phyloP scores from a whole-genome alignment of 1,140 invertebrate genomes.

The Leptinotarsa undecemlineata region DNA sequence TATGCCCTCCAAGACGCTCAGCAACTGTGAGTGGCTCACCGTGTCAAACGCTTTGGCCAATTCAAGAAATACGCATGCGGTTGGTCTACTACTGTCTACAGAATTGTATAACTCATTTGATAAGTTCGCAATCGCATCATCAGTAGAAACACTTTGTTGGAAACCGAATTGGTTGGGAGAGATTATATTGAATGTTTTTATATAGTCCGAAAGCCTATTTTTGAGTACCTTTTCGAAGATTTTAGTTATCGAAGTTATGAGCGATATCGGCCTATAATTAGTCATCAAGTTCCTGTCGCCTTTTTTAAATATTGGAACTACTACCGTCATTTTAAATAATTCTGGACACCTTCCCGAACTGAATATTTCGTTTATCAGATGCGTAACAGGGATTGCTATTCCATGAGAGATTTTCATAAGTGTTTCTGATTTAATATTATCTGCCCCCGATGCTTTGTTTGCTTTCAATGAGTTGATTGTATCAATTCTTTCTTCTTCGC shows the following conservation, averaged over 20 bases:
- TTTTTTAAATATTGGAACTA: background rate
- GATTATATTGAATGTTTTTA: conserved; percentile 40
- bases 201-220: conserved; percentile 35
- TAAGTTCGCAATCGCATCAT: conserved; percentile 36
- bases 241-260: conserved; percentile 37
- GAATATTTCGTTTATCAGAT: background rate
- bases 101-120: conserved; percentile 31
- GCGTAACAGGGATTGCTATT: background rate
- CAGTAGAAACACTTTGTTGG: conserved; percentile 37
- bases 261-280: background rate
- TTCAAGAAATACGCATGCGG: conserved; percentile 43
- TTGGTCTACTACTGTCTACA: conserved; percentile 34
- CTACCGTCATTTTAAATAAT: background rate
- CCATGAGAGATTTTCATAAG: background rate
- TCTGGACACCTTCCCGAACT: background rate
- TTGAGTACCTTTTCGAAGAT: conserved; percentile 44
- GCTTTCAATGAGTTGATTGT: background rate
- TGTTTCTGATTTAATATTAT: background rate
- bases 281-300: background rate
- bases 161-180: conserved; percentile 41
- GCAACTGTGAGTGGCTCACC: conserved; percentile 38
- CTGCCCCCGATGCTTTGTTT: background rate
- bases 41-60: conserved; percentile 49
- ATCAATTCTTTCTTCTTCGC: background rate
- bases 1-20: conserved; percentile 36